Base-by-base conservation (phyloP, 2,113 vertebrate species). In the Bothrops jararaca region DNA sequence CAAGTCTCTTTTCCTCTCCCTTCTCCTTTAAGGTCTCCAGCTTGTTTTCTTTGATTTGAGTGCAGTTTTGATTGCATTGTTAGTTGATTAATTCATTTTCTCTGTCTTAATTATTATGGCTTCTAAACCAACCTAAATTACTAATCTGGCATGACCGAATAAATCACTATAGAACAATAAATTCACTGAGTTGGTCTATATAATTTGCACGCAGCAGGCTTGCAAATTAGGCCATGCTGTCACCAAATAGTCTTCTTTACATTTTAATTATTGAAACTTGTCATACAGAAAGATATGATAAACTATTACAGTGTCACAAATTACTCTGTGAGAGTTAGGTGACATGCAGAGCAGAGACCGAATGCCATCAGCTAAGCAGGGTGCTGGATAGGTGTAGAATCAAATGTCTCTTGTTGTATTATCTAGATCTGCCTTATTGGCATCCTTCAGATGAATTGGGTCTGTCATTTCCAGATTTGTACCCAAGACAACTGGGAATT, bases 71-170 rank as follows among this genome's bases (percentile, higher is more conserved):
- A 96, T 95, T 96, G 74, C 95, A 97, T 97, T 97, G 97, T 97
- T 96, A 96, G 96, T 90, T 97, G 97, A 97, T 97, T 96, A 98
- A 97, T 98, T 98, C 94, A 95, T 97, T 97, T 97, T 97, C 96
- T 95, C 96, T 96, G 96, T 96, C 97, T 97, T 98, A 98, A 98
- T 98, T 97, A 97, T 96, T 95, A 94, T 96, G 96, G 92, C 96
- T 97, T 98, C 97, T 97, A 97, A 97, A 96, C 97, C 96, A 97
- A 98, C 96, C 96, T 95, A 94, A 98, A 97, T 97, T 97, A 97
- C 95, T 97, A 97, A 98, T 97, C 97, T 97, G 97, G 97, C 97
- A 97, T 96, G 97, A 94, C 96, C 23, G 57, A 97, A 96, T 97
- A 97, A 98, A 98, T 98, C 96, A 96, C 48, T 94, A 90, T 64